Conservation (phyloP, 2,888 invertebrate genomes). For the Ormyrus labotus region DNA sequence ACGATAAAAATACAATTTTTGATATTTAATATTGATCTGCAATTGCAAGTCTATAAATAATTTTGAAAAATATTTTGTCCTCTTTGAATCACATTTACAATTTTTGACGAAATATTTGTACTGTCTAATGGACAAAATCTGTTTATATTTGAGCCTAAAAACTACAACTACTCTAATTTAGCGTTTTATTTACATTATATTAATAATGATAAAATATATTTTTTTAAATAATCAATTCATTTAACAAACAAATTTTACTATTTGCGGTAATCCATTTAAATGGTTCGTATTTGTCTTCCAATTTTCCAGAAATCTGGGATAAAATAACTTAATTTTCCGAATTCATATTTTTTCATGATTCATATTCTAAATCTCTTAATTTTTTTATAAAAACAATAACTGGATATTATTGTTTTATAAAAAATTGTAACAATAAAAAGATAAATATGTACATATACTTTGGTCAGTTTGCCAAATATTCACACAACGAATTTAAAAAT, state of each 20-base stretch:
- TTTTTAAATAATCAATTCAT: constrained; percentile 35
- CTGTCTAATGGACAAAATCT: constrained; percentile 34
- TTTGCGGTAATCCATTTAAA: constrained; percentile 44
- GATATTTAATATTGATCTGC: constrained; percentile 48
- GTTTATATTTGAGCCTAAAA: constrained; percentile 24
- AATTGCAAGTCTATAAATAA: constrained; percentile 44
- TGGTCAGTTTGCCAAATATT: constrained; percentile 52
- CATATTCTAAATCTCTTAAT: constrained; percentile 28
- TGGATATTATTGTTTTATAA: constrained; percentile 27
- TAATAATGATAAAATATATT: constrained; percentile 30
- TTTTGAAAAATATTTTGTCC: constrained; percentile 36
- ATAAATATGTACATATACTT: constrained; percentile 54
- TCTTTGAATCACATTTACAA: constrained; percentile 40
- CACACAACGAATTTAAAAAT: constrained; percentile 56
- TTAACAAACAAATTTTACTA: constrained; percentile 24
- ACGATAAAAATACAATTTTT: constrained; percentile 27
- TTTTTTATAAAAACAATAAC: constrained; percentile 30
- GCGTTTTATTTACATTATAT: constrained; percentile 37
- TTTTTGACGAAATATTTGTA: constrained; percentile 50
- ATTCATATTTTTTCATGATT: constrained; percentile 42
- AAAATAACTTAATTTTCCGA: constrained; percentile 44
- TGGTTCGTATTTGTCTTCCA: constrained; percentile 59
- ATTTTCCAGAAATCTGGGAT: constrained; percentile 50
- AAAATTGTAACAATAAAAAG: constrained; percentile 27
- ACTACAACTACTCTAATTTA: constrained; percentile 29